phyloP scores from a whole-genome alignment of 2,113 vertebrate genomes.

The Porphyrio hochstetteri region DNA sequence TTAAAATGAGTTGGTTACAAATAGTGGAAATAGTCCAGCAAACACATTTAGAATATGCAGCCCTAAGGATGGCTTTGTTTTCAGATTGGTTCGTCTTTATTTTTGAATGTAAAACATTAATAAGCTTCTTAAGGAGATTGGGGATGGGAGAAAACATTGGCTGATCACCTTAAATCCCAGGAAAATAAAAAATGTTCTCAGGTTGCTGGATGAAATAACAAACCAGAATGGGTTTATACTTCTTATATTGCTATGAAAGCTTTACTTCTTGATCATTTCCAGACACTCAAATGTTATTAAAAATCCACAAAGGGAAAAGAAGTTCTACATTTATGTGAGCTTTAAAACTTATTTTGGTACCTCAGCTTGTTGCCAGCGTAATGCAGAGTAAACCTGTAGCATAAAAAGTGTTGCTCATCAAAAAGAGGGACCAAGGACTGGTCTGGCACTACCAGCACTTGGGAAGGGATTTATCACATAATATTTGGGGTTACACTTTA shows the following conservation, averaged over 20 bases:
- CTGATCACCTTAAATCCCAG: constrained; percentile 47
- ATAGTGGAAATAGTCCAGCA: constrained; percentile 28
- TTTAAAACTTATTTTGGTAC: constrained; percentile 30
- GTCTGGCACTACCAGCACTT: background rate
- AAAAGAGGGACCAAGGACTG: background rate
- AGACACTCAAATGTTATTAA: constrained; percentile 58
- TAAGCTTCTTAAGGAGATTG: constrained; percentile 32
- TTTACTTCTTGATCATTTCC: constrained; percentile 65
- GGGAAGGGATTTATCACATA: background rate
- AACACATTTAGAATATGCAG: constrained; percentile 11
- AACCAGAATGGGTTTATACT: constrained; percentile 47
- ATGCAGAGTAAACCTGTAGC: background rate
- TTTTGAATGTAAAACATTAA: constrained; percentile 47
- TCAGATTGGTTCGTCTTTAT: constrained; percentile 48
- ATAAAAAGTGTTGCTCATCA: background rate
- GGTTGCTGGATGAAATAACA: constrained; percentile 59
- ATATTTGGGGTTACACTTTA: background rate
- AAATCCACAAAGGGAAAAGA: constrained; percentile 48
- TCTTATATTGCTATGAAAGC: constrained; percentile 47
- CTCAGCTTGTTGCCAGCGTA: background rate
- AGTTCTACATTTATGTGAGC: constrained; percentile 26
- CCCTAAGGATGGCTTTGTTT: constrained; percentile 25
- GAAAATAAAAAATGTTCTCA: constrained; percentile 49
- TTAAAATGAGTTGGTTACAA: constrained; percentile 49
- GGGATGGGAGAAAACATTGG: constrained; percentile 19